These are phyloP conservation scores for Mobula birostris DNA, from an alignment of 2,113 vertebrate species.

Conservation along the genomic window DNA sequence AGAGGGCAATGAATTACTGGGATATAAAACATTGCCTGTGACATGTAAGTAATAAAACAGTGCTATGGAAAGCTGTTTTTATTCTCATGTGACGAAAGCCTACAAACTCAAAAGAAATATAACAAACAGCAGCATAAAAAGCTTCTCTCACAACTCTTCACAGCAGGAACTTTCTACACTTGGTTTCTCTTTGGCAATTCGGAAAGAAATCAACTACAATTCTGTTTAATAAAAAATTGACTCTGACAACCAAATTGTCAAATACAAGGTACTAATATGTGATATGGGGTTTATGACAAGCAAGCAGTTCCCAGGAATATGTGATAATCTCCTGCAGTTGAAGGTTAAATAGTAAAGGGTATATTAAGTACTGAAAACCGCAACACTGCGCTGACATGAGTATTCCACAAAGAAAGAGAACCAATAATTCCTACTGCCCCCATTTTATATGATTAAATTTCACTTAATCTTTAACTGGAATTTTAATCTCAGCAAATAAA, in stretches of 20 bases:
- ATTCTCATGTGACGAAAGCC: not conserved
- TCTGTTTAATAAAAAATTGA: not conserved
- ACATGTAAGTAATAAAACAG: not conserved
- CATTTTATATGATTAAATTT: not conserved
- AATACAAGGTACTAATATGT: constrained; percentile 4
- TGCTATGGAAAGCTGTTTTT: not conserved
- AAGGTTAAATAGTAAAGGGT: not conserved
- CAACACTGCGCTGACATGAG: not conserved
- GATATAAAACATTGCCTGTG: not conserved
- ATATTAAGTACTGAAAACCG: not conserved
- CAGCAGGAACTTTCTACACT: constrained; percentile 24
- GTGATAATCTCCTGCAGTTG: not conserved
- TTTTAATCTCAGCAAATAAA: not conserved
- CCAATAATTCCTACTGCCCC: not conserved
- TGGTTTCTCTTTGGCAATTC: constrained; percentile 15
- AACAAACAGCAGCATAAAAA: not conserved
- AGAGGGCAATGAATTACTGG: not conserved
- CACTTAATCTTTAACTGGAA: not conserved
- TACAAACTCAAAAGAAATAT: not conserved
- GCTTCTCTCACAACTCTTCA: not conserved
- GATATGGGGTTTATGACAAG: constrained; percentile 6
- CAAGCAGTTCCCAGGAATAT: not conserved
- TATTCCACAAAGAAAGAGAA: not conserved
- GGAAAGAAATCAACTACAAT: not conserved
- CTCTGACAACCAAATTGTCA: constrained; percentile 19